These are phyloP conservation scores for Lypha dubia DNA, from an alignment of 2,888 invertebrate genomes.

Conservation along the genomic window DNA sequence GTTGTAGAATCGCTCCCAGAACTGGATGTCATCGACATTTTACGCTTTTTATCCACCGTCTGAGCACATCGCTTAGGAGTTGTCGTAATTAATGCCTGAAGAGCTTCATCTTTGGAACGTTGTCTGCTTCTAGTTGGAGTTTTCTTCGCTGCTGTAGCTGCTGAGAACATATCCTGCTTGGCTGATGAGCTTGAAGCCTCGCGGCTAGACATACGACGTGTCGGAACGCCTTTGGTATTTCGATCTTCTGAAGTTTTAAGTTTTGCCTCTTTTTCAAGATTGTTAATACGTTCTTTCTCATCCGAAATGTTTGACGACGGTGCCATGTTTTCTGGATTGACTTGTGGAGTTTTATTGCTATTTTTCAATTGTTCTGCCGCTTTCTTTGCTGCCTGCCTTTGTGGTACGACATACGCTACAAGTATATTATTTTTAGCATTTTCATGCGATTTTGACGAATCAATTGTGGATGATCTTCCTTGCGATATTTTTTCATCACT, in stretches of 20 bases:
- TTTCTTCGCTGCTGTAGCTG: conserved; percentile 54
- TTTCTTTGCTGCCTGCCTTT: conserved; percentile 95
- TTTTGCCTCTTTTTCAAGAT: conserved; percentile 75
- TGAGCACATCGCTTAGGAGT: conserved; percentile 73
- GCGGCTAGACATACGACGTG: conserved; percentile 75
- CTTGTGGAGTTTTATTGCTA: conserved; percentile 85
- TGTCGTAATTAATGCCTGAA: conserved; percentile 29
- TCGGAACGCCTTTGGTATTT: conserved; percentile 67
- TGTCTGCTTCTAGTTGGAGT: conserved; percentile 72
- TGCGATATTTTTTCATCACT: conserved; percentile 44
- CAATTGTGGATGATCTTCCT: conserved; percentile 45
- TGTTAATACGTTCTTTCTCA: conserved; percentile 76
- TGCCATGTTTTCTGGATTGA: conserved; percentile 42
- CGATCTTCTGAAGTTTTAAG: conserved; percentile 80
- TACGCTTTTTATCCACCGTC: conserved; percentile 73
- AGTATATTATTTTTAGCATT: conserved; percentile 84
- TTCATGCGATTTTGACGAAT: conserved; percentile 65
- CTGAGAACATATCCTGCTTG: conserved; percentile 13
- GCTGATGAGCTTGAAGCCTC: conserved; percentile 61
- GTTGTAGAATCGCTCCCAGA: conserved; percentile 78
- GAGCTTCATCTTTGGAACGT: conserved; percentile 77
- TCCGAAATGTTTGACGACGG: conserved; percentile 59
- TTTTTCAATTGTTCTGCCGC: conserved; percentile 95
- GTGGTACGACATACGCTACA: conserved; percentile 94
- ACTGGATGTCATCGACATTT: conserved; percentile 77